phyloP scores from a whole-genome alignment of 2,797 vertebrate genomes.

The Darevskia nairensis region DNA sequence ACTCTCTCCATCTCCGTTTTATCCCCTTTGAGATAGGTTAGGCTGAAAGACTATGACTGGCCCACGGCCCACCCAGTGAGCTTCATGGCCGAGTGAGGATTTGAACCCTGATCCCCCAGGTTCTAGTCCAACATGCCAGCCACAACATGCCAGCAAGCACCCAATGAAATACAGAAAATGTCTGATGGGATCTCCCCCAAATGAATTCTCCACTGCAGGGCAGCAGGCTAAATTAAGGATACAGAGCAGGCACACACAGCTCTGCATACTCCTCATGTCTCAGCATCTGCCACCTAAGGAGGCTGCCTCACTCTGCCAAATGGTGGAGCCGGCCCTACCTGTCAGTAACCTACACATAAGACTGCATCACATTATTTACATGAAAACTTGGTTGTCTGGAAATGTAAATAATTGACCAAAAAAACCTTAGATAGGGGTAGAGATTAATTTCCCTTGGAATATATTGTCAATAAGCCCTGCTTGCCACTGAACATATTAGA shows the following conservation, averaged over 20 bases:
- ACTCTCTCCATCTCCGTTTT: background rate
- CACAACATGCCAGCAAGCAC: background rate
- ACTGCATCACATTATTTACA: background rate
- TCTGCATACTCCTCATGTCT: no score
- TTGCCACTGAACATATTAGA: conserved; percentile 10
- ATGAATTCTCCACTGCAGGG: no score
- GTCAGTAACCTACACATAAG: no score
- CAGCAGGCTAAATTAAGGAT: no score
- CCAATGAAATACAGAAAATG: no score
- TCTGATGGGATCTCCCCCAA: no score
- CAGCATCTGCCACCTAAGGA: no score
- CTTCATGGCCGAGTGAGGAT: background rate
- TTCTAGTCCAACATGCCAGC: background rate
- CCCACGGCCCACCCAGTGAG: background rate
- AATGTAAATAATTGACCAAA: background rate
- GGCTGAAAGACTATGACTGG: background rate
- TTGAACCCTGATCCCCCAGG: background rate
- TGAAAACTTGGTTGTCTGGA: background rate
- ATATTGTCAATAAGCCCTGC: background rate
- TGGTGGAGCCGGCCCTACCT: background rate
- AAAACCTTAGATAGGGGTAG: background rate
- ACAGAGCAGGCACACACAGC: no score
- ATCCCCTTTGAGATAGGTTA: background rate
- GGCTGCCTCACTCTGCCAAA: no score
- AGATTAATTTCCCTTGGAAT: background rate